A percentile compares a stretch with the other conserved stretches of the same genome.
phyloP scores from a whole-genome alignment of 2,888 invertebrate species.

The Apodemia duryi region DNA sequence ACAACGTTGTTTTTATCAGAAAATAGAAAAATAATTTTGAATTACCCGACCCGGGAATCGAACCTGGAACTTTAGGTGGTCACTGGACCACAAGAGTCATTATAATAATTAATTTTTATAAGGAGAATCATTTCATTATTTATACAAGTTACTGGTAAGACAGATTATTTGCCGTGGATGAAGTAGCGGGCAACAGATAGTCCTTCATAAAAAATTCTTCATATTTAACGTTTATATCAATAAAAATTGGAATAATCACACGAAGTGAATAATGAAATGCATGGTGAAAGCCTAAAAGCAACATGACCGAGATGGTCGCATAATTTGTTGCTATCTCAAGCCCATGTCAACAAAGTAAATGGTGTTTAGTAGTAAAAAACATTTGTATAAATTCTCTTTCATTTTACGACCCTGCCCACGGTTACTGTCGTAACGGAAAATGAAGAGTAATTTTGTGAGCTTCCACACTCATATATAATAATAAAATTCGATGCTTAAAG shows the following conservation, averaged over 20 bases:
- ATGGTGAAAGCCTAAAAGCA: background rate
- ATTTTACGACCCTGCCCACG: constrained; percentile 7
- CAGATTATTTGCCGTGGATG: no score
- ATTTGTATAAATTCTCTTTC: constrained; percentile 13
- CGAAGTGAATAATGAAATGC: background rate
- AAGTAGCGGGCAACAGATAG: no score
- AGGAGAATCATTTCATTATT: no score
- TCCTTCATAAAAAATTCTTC: no score
- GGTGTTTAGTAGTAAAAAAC: constrained; percentile 13
- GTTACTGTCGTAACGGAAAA: background rate
- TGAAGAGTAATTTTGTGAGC: constrained; percentile 15
- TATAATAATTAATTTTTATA: no score
- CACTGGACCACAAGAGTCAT: no score
- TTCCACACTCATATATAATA: constrained; percentile 12
- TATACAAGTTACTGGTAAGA: no score
- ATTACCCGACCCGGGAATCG: no score
- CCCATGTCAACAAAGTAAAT: constrained; percentile 9
- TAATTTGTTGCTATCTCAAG: background rate
- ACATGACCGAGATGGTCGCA: background rate
- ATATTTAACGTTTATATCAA: background rate
- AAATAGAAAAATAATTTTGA: no score
- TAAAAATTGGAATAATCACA: background rate
- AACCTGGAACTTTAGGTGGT: no score
- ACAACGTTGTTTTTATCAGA: no score
- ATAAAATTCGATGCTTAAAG: constrained; percentile 11